Evolutionary conservation across 2,113 vertebrate genomes (phyloP).

Genomic region (Archocentrus centrarchus): DNA sequence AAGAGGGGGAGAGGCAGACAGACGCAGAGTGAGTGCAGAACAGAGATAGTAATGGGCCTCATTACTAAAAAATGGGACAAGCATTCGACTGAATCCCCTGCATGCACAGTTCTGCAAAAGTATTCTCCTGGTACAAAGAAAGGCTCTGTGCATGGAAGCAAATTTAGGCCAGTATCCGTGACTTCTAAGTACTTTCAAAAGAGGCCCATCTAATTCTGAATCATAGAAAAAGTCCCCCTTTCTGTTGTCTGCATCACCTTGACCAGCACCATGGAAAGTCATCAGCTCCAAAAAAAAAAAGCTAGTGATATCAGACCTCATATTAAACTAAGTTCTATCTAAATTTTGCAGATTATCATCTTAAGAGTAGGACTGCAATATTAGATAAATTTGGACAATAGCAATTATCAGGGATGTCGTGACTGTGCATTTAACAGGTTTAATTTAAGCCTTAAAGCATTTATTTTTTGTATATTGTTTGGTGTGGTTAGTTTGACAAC

Average conservation of each 20-base stretch:
- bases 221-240: neutral
- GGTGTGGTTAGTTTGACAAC: neutral
- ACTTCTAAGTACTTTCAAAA: conserved; percentile 35
- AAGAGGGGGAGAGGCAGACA: conserved; percentile 23
- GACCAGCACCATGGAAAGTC: neutral
- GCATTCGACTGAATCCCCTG: conserved; percentile 39
- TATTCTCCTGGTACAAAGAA: conserved; percentile 62
- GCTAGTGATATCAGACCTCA: neutral
- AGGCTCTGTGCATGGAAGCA: conserved; percentile 32
- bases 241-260: conserved; percentile 5
- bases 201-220: conserved; percentile 15
- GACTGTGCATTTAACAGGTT: neutral
- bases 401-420: neutral
- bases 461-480: neutral
- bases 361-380: neutral
- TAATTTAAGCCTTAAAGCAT: neutral
- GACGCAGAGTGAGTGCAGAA: conserved; percentile 34
- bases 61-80: conserved; percentile 68
- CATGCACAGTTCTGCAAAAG: conserved; percentile 45
- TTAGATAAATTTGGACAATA: neutral
- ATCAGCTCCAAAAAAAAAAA: neutral
- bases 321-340: neutral
- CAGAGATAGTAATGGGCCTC: conserved; percentile 54
- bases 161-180: conserved; percentile 58
- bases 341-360: neutral